Evolutionary conservation across 1,140 invertebrate genomes (phyloP).

Genomic region (Popillia japonica): DNA sequence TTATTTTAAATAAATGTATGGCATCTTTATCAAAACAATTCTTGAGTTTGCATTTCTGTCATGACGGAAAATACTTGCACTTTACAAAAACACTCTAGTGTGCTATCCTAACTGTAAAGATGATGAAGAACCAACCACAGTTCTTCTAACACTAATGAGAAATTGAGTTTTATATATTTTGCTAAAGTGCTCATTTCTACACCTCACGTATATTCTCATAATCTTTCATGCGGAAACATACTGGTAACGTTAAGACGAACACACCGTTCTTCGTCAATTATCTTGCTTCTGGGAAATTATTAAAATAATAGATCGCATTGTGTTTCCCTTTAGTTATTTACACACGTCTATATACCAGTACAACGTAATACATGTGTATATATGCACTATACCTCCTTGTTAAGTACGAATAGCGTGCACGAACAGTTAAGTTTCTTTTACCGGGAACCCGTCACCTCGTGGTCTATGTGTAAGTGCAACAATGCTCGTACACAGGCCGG

Average conservation of each 20-base stretch:
- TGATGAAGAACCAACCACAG: neutral
- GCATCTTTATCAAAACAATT: no score
- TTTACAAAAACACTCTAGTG: no score
- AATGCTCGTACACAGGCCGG: slow-evolving; percentile 1
- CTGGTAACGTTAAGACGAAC: neutral
- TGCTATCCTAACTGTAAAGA: neutral
- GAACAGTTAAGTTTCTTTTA: slow-evolving; percentile 29
- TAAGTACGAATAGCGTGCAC: slow-evolving; percentile 16
- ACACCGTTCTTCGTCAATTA: slow-evolving; percentile 23
- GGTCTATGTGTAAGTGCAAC: neutral
- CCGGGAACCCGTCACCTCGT: slow-evolving; percentile 14
- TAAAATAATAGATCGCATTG: slow-evolving; percentile 37
- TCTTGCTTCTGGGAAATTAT: slow-evolving; percentile 37
- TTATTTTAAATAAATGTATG: no score
- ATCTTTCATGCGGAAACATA: neutral
- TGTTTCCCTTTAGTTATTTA: neutral
- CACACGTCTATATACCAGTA: neutral
- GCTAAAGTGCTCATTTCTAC: neutral
- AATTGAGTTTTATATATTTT: neutral
- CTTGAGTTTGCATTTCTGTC: no score
- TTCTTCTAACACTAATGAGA: neutral
- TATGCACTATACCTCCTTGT: slow-evolving; percentile 17
- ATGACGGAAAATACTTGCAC: no score
- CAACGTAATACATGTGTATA: neutral
- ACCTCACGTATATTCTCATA: neutral